Base-by-base conservation (phyloP, 2,888 invertebrate species). In the Eurytoma adleriae region DNA sequence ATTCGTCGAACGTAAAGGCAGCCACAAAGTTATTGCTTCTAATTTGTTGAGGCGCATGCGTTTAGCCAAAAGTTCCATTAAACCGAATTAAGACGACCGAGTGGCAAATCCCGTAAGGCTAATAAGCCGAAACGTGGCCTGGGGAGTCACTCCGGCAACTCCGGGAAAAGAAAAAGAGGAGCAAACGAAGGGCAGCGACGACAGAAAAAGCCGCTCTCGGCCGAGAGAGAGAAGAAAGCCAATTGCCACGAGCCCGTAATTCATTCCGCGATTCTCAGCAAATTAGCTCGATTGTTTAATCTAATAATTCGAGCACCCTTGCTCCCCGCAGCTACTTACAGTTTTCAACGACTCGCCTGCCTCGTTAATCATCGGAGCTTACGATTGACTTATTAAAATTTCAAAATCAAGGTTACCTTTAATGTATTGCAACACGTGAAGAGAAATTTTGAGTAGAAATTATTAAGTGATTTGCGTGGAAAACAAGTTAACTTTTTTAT, bases 261-360 rank as follows among this genome's bases (percentile, higher is more conserved):
- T 76, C 68, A 68, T 61, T 76, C 48, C 67, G 12, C 30, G 56
- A 59, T 75, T 67, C 74, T 54, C 61, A 30, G 18, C 61, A 52
- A 76, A 76, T 69, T 68, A 62, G 56, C 30, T 52, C 61, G 61
- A 76, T 76, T 67, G 54, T 68, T 76, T 68, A 76, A 76, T 69
- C 68, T 54, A 10, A 40, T 40, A 40, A 40, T 10, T 40, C 40
- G 40, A 40, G 40, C 40, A 7, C 40, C 40, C 40, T 40, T 40
- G 40, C 10, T 40, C 40, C 10, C 40, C 7, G 40, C 40, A 40
- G 40, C 10, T 40, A 40, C 40, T 40, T 40, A 40, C 40, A 7
- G 40, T 40, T 40, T 40, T 40, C 40, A 40, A 40, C 10, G 40
- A 40, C 40, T 40, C 40, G 40, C 7, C 40, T 40, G 40, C 7